Evolutionary conservation across 1,140 invertebrate species (phyloP), one percentile per base, ranked within the genome.

Genomic region (Drosophila varians): DNA sequence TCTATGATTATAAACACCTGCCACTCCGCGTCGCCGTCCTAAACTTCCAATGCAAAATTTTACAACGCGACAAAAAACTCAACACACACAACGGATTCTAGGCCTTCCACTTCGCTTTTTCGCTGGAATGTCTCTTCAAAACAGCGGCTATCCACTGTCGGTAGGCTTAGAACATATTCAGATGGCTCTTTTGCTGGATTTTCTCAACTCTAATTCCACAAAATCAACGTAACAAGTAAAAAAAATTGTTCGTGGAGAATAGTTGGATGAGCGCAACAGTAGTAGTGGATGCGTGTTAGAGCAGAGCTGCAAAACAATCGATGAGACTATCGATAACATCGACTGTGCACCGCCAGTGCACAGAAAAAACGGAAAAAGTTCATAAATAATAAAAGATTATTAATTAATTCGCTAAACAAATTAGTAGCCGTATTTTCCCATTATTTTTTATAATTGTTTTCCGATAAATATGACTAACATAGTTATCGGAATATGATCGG

Each of bases 231-330:
- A 66, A 68, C 64, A 68, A 68, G 64, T 66, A 38, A 66, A 68
- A 66, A 62, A 80, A 80, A 80, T 72, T 61, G 77, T 78, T 80
- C 77, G 74, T 73, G 43, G 60, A 82, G 61, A 68, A 66, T 53
- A 77, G 77, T 73, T 82, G 78, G 75, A 84, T 79, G 80, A 86
- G 80, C 65, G 79, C 80, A 84, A 86, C 75, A 86, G 72, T 79
- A 75, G 61, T 84, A 73, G 80, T 58, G 28, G 28, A 31, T 79
- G 65, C 56, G 72, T 86, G 80, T 56, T 75, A 86, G 80, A 74
- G 28, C 9, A 11, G 28, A 11, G 28, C 9, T 31, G 28, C 28
- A 31, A 31, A 31, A 31, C 11, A 9, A 31, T 31, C 28, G 26
- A 3, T 11, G 9, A 9, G 9, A 11, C 28, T 31, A 31, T 31